phyloP scores from a whole-genome alignment of 2,113 vertebrate genomes.

The Neodontobutis hainanensis region DNA sequence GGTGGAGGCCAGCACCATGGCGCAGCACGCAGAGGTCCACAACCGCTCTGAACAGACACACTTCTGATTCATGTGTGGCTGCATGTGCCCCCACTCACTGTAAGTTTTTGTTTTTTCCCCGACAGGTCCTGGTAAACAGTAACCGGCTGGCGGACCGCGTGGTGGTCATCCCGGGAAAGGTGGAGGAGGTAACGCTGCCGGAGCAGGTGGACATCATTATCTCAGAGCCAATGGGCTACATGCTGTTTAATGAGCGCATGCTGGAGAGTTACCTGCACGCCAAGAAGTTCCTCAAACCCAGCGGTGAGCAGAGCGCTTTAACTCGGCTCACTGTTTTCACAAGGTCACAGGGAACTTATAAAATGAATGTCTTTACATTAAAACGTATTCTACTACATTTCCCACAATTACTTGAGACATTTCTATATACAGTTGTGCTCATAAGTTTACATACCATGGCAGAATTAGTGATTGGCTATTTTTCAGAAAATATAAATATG shows the following conservation, averaged over 20 bases:
- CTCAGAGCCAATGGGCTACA: constrained; percentile 98
- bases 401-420: too few relatives aligned
- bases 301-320: constrained; percentile 75
- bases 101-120: neutral
- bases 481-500: too few relatives aligned
- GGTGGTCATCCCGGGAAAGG: constrained; percentile 92
- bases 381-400: too few relatives aligned
- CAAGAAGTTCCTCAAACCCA: constrained; percentile 95
- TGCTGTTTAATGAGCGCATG: constrained; percentile 98
- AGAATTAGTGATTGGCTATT: too few relatives aligned
- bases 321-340: too few relatives aligned
- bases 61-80: too few relatives aligned
- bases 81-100: neutral
- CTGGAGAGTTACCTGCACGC: constrained; percentile 96
- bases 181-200: constrained; percentile 90
- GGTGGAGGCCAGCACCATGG: constrained; percentile 97
- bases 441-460: too few relatives aligned
- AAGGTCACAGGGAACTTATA: too few relatives aligned
- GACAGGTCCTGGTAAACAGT: constrained; percentile 92
- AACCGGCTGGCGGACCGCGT: constrained; percentile 91
- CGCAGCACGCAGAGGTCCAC: constrained; percentile 91
- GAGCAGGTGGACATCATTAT: constrained; percentile 98
- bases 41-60: too few relatives aligned
- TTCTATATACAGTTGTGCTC: too few relatives aligned
- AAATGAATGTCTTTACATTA: too few relatives aligned